Evolutionary conservation across 1,140 invertebrate genomes (phyloP), one percentile per base, ranked within the genome.

Genomic region (Cydia pomonella): DNA sequence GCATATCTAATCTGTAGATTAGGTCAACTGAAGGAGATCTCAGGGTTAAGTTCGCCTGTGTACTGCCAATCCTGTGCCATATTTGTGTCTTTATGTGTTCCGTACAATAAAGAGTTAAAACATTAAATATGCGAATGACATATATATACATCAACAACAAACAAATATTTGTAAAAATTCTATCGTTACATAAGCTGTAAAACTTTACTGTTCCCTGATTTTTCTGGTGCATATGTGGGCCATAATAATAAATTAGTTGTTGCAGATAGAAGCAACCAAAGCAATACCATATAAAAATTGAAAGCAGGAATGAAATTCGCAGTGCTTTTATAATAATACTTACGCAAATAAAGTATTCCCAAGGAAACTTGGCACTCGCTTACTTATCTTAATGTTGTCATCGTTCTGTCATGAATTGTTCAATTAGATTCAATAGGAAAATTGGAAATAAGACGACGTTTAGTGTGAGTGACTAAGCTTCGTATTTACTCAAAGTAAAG

Each of bases 401-500:
- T 29, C 44, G n/a, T 33, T 72, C 74, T 75, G 4, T 38, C 69
- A 53, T 13, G 47, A 63, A 62, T 75, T 72, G 53, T 75, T 33
- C 50, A 73, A 78, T 75, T 78, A 74, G 50, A 21, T 72, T 77
- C 71, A 75, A 78, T 78, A 78, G 77, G 73, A 75, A 78, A 78
- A 78, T 78, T 78, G 74, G 64, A 64, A 71, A 73, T 27, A 66
- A 21, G 41, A 71, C 66, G 77, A 73, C 44, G 71, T 73, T 50
- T 41, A 75, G 73, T 72, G 79, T 85, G 83, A 76, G 79, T 85
- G 83, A 82, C 77, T 82, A 83, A 82, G 78, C 79, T 74, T 78
- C 74, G 41, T 77, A 77, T 80, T 74, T 79, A 78, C 77, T 79
- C 73, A 83, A 85, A 82, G 83, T 78, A 78, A 79, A 76, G 81